These are phyloP conservation scores for Turritopsis rubra DNA, from an alignment of 30 jellyfish, hydroid and myxozoan genomes.

Conservation along the genomic window DNA sequence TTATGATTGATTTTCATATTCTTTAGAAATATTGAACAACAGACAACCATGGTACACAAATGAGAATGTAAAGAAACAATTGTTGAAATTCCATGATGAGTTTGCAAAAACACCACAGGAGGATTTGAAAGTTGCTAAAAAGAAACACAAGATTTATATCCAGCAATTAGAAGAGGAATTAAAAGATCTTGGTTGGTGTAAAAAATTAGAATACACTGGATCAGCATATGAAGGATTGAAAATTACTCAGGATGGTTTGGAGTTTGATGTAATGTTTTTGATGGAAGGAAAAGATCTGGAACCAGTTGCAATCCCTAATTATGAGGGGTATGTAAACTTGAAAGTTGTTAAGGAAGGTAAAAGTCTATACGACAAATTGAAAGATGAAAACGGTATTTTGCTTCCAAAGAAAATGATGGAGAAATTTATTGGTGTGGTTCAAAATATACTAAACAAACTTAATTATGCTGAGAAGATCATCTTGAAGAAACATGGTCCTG, in stretches of 20 bases:
- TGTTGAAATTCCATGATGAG: background rate
- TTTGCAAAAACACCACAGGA: conserved; percentile 3
- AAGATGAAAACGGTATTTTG: background rate
- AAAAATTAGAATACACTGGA: conserved; percentile 24
- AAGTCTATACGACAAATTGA: background rate
- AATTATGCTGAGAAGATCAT: background rate
- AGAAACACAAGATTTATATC: conserved; percentile 4
- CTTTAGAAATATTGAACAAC: background rate
- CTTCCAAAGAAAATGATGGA: conserved; percentile 15
- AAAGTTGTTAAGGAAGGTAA: background rate
- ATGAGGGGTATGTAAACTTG: background rate
- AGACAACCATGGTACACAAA: background rate
- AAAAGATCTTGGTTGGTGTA: conserved; percentile 1
- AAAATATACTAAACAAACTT: background rate
- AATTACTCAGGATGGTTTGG: conserved; percentile 14
- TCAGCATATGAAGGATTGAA: conserved; percentile 18
- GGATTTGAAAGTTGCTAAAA: background rate
- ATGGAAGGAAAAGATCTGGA: conserved; percentile 15
- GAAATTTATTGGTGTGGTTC: background rate
- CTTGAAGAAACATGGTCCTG: conserved; percentile 12
- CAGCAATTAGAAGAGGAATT: background rate
- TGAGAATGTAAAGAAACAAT: background rate
- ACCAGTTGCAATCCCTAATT: background rate
- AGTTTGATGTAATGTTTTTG: conserved; percentile 24
- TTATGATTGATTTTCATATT: background rate